Evolutionary conservation across 2,888 invertebrate species (phyloP), one percentile per base, ranked within the genome.

Genomic region (Nomada ruficornis): DNA sequence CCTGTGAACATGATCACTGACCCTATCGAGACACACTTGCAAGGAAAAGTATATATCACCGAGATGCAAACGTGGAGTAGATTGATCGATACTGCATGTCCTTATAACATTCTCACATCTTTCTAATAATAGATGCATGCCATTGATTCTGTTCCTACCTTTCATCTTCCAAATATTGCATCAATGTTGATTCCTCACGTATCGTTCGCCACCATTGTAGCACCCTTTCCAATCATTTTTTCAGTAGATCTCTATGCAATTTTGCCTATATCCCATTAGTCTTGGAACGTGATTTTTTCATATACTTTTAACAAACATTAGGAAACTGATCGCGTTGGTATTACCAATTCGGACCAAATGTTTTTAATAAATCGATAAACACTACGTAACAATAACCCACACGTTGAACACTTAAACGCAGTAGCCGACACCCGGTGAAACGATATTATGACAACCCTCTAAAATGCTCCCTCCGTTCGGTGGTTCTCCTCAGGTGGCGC

Each of bases 401-500:
- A 47, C 47, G 13, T 3, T 10, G 10, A 15, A 47, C 47, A 7
- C 47, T 47, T 47, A 47, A 47, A 47, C 13, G 13, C 47, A n/a
- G 13, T 67, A 26, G 15, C 42, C 23, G 4, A 26, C 47, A 18
- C 23, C 54, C 47, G 63, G 44, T 54, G 69, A 63, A 80, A 74
- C 36, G 23, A 86, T 50, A 42, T 87, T 50, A 42, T 87, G 70
- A 65, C 20, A 72, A 79, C 15, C 47, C 47, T 47, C 47, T 47
- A 47, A 47, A 47, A 47, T 47, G 11, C 47, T 47, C 47, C 47
- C 47, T 84, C 88, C 88, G 86, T 91, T 89, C 90, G 89, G 89
- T 91, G 90, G 90, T 92, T 92, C 90, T 93, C 89, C 91, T 93
- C 92, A 93, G 93, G 93, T 93, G 93, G 93, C 89, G 93, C 93